A percentile compares a stretch with the other conserved stretches of the same genome.
phyloP scores from a whole-genome alignment of 2,797 vertebrate species.

The Ateles fusciceps region DNA sequence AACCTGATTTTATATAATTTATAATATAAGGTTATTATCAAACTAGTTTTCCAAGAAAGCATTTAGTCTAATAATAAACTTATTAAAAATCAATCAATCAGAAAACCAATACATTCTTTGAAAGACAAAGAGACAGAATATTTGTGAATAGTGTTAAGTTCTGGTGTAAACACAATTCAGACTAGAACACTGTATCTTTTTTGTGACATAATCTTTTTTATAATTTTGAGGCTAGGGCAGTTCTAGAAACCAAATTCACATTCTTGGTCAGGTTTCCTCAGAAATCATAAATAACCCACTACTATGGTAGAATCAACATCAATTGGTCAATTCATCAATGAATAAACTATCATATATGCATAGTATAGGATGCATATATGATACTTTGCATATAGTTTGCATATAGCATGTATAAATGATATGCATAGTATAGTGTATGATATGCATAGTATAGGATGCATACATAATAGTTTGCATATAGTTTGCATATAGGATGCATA shows the following conservation, averaged over 20 bases:
- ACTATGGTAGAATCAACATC: neutral
- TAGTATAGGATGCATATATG: no score
- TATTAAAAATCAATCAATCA: neutral
- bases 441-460: no score
- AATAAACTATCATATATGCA: no score
- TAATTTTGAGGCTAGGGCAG: neutral
- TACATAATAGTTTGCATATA: no score
- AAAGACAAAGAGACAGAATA: neutral
- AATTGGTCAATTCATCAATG: neutral
- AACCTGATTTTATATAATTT: neutral
- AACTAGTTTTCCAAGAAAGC: neutral
- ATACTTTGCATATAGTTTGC: no score
- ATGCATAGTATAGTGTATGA: no score
- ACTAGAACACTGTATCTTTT: neutral
- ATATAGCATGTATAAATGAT: no score
- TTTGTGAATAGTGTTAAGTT: neutral
- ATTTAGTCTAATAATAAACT: neutral
- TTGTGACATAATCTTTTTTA: neutral
- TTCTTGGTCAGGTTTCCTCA: neutral
- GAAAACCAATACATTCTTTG: neutral
- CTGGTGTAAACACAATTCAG: neutral
- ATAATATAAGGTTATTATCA: neutral
- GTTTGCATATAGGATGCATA: no score
- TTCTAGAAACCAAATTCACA: neutral
- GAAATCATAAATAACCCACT: neutral